Evolutionary conservation across 2,113 vertebrate genomes (phyloP).

Genomic region (Heteronetta atricapilla): DNA sequence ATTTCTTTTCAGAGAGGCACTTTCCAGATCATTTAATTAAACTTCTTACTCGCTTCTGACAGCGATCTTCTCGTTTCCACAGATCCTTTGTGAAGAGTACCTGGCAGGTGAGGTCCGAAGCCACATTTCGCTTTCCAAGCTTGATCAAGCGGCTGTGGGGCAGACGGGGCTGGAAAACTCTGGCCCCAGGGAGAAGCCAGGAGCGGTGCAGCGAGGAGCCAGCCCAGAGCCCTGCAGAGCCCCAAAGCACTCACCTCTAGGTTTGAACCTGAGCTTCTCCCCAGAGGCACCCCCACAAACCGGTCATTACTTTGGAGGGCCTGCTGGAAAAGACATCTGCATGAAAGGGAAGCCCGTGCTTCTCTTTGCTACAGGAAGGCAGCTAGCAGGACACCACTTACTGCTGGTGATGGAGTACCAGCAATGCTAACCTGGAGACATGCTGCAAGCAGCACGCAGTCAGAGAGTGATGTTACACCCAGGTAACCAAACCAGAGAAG

Average conservation of each 20-base stretch:
- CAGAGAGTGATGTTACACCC: background rate
- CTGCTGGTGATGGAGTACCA: background rate
- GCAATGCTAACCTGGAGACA: background rate
- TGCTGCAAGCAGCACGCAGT: background rate
- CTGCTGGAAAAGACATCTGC: background rate
- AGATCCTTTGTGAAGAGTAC: background rate
- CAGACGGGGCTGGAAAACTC: too few species aligned
- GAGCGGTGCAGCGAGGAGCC: background rate
- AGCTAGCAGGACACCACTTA: background rate
- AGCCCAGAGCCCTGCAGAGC: background rate
- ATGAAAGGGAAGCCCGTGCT: background rate
- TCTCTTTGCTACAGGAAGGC: background rate
- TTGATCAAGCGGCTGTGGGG: accelerated
- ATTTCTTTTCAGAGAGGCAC: background rate
- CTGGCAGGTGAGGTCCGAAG: too few species aligned
- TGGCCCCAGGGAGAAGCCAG: background rate
- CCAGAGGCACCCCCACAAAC: background rate
- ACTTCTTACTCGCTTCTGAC: accelerated
- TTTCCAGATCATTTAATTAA: background rate
- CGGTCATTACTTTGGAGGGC: background rate
- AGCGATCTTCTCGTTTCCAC: background rate
- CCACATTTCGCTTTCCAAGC: background rate
- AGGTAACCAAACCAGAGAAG: background rate
- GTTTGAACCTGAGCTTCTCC: too few species aligned
- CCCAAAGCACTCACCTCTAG: too few species aligned